phyloP scores from a whole-genome alignment of 2,797 vertebrate genomes.

The Heliangelus exortis region DNA sequence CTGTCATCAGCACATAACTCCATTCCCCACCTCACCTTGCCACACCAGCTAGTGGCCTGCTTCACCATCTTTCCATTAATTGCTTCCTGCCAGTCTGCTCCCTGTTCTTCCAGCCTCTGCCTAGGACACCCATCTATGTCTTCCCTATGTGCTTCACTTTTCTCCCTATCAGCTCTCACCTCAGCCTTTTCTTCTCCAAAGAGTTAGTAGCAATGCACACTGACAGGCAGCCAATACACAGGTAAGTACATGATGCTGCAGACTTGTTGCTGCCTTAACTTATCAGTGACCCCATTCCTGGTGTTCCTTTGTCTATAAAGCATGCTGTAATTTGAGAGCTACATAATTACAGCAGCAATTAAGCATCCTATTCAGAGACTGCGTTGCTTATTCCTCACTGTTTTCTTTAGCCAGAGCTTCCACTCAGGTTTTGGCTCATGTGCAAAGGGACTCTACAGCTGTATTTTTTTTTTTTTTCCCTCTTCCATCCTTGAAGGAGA shows the following conservation, averaged over 20 bases:
- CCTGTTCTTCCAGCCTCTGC: not conserved
- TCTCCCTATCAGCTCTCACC: not conserved
- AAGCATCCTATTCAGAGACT: constrained; percentile 10
- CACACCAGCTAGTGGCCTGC: not conserved
- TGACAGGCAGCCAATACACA: not conserved
- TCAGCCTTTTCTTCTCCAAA: not conserved
- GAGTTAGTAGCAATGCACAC: not conserved
- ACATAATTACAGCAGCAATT: constrained; percentile 9
- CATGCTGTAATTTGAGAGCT: not conserved
- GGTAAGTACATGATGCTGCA: not conserved
- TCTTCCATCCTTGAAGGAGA: not conserved
- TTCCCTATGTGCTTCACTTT: not conserved
- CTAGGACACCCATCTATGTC: not conserved
- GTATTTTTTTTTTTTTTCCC: not conserved
- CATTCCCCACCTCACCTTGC: not conserved
- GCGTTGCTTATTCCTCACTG: not conserved
- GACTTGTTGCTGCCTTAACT: not conserved
- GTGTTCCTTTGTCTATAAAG: not conserved
- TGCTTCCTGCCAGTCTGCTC: not conserved
- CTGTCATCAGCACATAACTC: not conserved
- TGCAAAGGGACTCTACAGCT: not conserved
- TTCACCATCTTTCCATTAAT: not conserved
- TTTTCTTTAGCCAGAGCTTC: not conserved
- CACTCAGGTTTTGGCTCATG: not conserved
- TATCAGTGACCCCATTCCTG: not conserved